Percentiles rank a stretch among this genome's conserved stretches.
Conservation (phyloP, 2,797 vertebrate genomes). For the Crypturellus tataupa region DNA sequence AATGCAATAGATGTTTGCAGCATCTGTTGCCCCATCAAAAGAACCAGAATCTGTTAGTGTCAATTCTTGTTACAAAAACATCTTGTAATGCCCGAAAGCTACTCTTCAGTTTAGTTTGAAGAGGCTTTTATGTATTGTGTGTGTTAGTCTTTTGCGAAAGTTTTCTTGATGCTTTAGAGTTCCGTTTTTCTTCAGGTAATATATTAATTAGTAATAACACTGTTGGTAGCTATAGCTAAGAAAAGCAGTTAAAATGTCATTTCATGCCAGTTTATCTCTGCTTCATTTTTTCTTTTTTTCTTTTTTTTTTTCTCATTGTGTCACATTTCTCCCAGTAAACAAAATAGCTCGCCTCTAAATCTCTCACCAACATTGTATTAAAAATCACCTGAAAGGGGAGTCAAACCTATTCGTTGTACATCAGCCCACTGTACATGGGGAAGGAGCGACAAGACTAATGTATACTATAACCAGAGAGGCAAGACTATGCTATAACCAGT, state of each 20-base stretch:
- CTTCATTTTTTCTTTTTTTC: not conserved
- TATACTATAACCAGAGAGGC: not conserved
- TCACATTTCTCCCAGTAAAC: not conserved
- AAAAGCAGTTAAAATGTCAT: not conserved
- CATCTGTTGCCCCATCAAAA: not conserved
- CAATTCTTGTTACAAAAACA: not conserved
- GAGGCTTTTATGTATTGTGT: not conserved
- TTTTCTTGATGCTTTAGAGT: not conserved
- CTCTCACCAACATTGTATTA: not conserved
- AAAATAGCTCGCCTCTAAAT: not conserved
- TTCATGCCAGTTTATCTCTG: not conserved
- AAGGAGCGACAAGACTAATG: not conserved
- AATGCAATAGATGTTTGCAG: not conserved
- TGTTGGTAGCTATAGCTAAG: not conserved
- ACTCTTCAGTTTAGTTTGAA: not conserved
- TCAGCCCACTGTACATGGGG: not conserved
- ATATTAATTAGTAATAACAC: not conserved
- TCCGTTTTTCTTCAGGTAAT: not conserved
- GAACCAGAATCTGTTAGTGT: not conserved
- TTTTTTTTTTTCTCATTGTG: not conserved
- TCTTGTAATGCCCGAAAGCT: not conserved
- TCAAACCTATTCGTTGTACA: not conserved
- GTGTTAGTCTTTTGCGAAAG: not conserved
- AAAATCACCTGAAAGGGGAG: not conserved
- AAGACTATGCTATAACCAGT: not conserved